Base-by-base conservation (phyloP, 2,888 invertebrate species). In the Lithophane leautieri region DNA sequence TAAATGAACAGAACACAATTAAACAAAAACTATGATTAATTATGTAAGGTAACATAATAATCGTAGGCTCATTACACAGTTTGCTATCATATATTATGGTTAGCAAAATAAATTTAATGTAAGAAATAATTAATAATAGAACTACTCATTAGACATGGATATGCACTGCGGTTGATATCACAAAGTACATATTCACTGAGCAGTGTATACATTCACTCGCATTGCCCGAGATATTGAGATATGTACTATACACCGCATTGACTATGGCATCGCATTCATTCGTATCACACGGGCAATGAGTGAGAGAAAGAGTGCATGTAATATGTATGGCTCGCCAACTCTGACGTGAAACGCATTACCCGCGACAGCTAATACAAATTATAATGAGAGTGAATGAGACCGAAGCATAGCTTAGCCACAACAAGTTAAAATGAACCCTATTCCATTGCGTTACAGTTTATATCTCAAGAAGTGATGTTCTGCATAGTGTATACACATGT, bases 11-110 rank as follows among this genome's bases (percentile, higher is more conserved):
- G 73, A 73, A 73, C 73, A 73, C 73, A 73, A 73, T 68, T 73
- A 73, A 73, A 73, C 73, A 73, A 73, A 73, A 73, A 73, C 73
- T 73, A 73, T 73, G 73, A 73, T 73, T 73, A 73, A 73, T 73
- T 73, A 73, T 73, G 73, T 73, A 73, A 73, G 73, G 73, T 73
- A 73, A 73, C 73, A 73, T 73, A 73, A 73, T 73, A 73, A 73
- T 73, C 73, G 73, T 73, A 73, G 73, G 73, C 73, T 73, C 73
- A 73, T 73, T 68, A 73, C 73, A 73, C 73, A 73, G 73, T 73
- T 73, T 73, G 73, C 73, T 73, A 73, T 73, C 73, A 73, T 73
- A 73, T 73, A 73, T 73, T 73, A 73, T 73, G 73, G 73, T 68
- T 73, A 73, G 73, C 73, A 73, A 73, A 73, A 73, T 73, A 72